Evolutionary conservation across 2,888 invertebrate genomes (phyloP).

Genomic region (Drosophila subquinaria): DNA sequence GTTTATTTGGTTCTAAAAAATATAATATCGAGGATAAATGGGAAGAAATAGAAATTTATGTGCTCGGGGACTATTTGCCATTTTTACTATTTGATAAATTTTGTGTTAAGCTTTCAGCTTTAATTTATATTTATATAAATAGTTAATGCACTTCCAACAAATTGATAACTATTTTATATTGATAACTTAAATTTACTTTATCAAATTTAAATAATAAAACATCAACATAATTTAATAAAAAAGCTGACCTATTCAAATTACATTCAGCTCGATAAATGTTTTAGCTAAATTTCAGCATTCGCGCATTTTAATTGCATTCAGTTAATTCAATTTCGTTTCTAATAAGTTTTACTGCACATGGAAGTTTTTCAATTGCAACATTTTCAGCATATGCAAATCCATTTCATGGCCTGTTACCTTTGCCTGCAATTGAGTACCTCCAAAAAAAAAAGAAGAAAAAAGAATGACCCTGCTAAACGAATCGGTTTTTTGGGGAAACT

Average conservation of each 20-base stretch:
- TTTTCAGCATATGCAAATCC: slow-evolving; percentile 29
- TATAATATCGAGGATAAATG: neutral
- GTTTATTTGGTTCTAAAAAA: neutral
- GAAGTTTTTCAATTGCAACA: neutral
- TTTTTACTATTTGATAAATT: too few species aligned
- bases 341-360: neutral
- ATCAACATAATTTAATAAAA: neutral
- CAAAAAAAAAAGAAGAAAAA: slow-evolving; percentile 11
- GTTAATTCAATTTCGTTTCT: neutral
- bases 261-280: neutral
- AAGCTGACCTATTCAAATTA: neutral
- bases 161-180: neutral
- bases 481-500: slow-evolving; percentile 22
- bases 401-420: slow-evolving; percentile 31
- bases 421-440: slow-evolving; percentile 2
- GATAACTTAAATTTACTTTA: neutral
- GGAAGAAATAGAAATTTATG: too few species aligned
- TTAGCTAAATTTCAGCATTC: neutral
- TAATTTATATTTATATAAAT: too few species aligned
- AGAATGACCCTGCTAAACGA: slow-evolving; percentile 34
- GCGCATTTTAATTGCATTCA: slow-evolving; percentile 2
- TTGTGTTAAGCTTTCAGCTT: too few species aligned
- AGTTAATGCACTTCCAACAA: neutral
- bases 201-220: neutral
- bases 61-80: too few species aligned